A percentile compares a stretch with the other conserved stretches of the same genome.
Evolutionary conservation across 2,888 invertebrate genomes (phyloP).

Genomic region (Drosophila mimetica): DNA sequence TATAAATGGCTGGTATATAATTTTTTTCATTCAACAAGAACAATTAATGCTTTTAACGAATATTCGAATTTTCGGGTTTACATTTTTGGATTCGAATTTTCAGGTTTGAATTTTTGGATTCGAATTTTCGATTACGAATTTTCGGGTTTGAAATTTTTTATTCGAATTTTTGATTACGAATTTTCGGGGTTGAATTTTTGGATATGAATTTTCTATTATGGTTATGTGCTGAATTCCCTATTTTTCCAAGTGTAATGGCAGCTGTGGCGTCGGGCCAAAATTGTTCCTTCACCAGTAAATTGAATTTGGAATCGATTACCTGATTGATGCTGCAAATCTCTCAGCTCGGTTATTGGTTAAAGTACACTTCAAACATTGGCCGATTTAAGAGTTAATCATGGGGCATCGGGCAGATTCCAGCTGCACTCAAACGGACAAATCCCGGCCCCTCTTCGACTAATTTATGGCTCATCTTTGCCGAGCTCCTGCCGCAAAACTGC

Average conservation of each 20-base stretch:
- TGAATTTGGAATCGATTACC: constrained; percentile 42
- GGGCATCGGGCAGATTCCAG: constrained; percentile 4
- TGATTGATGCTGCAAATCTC: constrained; percentile 11
- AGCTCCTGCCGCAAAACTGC: constrained; percentile 58
- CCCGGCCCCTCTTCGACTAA: constrained; percentile 17
- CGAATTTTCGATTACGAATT: too few species aligned
- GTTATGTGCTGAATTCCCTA: neutral
- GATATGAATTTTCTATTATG: too few species aligned
- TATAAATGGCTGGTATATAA: too few species aligned
- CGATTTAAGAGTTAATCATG: constrained; percentile 36
- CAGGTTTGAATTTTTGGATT: too few species aligned
- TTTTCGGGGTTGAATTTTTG: too few species aligned
- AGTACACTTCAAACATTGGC: constrained; percentile 22
- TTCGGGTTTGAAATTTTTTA: too few species aligned
- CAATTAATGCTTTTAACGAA: too few species aligned
- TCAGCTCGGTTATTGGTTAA: constrained; percentile 6
- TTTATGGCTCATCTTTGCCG: constrained; percentile 42
- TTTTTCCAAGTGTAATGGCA: constrained; percentile 5
- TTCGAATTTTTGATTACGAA: too few species aligned
- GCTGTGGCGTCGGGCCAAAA: constrained; percentile 13
- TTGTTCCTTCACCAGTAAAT: constrained; percentile 17
- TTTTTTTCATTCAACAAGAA: too few species aligned
- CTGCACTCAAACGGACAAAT: constrained; percentile 3
- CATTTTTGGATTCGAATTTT: too few species aligned
- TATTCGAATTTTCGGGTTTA: too few species aligned